phyloP scores from a whole-genome alignment of 2,113 vertebrate genomes.

The Elephantulus edwardii region DNA sequence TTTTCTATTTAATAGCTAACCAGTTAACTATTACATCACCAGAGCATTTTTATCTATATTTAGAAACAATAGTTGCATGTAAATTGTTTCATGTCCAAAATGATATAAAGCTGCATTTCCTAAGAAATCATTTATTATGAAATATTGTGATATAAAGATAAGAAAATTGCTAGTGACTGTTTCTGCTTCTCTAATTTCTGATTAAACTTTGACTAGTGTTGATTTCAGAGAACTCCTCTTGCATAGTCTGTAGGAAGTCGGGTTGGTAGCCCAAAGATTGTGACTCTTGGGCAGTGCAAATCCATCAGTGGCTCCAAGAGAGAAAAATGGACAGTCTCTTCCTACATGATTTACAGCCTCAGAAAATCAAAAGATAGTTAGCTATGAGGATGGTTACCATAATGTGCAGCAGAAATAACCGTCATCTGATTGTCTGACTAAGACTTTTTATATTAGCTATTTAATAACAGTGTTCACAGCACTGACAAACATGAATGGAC shows the following conservation, averaged over 20 bases:
- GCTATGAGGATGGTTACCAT: too few species aligned
- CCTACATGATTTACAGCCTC: too few species aligned
- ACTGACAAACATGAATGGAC: neutral
- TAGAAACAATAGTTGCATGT: neutral
- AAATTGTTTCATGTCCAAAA: neutral
- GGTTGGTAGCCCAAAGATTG: neutral
- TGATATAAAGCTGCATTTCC: neutral
- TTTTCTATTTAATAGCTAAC: neutral
- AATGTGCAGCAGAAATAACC: neutral
- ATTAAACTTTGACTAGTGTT: neutral
- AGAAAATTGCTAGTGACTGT: neutral
- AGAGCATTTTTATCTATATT: neutral
- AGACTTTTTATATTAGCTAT: neutral
- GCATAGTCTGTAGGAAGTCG: neutral
- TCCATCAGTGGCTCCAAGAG: too few species aligned
- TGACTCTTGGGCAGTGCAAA: too few species aligned
- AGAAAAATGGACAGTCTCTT: too few species aligned
- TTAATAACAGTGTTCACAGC: neutral
- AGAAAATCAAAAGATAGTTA: too few species aligned
- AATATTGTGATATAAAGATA: neutral
- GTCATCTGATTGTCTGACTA: neutral
- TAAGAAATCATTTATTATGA: neutral
- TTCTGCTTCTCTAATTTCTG: conserved; percentile 15
- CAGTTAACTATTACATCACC: neutral
- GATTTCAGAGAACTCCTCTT: neutral